These are phyloP conservation scores for Podilymbus podiceps DNA, from an alignment of 2,113 vertebrate species.

Conservation along the genomic window DNA sequence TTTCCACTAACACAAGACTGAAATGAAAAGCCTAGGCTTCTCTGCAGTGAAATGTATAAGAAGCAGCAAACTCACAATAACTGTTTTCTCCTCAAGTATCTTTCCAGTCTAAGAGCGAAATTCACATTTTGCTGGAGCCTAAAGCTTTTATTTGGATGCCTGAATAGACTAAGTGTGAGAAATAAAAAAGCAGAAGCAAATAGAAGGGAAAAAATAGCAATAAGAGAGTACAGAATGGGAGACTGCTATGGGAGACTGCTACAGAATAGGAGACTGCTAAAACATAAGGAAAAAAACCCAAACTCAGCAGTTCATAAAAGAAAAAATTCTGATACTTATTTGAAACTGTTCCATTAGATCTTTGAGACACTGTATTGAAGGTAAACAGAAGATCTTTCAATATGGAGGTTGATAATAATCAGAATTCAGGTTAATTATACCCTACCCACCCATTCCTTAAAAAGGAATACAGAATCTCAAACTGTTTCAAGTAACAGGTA, in stretches of 20 bases:
- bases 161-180: not conserved
- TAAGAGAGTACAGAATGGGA: not conserved
- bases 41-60: not conserved
- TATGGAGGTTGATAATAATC: not conserved
- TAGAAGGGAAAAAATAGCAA: not conserved
- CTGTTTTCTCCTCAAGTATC: not conserved
- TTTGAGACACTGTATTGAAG: not conserved
- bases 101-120: not conserved
- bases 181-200: not conserved
- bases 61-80: not conserved
- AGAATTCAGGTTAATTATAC: not conserved
- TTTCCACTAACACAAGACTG: not conserved
- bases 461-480: not conserved
- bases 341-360: not conserved
- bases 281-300: not conserved
- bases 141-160: not conserved
- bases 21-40: not conserved
- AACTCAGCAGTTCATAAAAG: not conserved
- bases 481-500: not conserved
- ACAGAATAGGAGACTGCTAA: not conserved
- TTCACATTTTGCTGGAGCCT: not conserved
- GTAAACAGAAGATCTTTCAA: not conserved
- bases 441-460: not conserved
- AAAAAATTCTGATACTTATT: not conserved
- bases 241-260: too few species aligned